These are phyloP conservation scores for Pseudorasbora parva DNA, from an alignment of 2,113 vertebrate species.

Conservation along the genomic window DNA sequence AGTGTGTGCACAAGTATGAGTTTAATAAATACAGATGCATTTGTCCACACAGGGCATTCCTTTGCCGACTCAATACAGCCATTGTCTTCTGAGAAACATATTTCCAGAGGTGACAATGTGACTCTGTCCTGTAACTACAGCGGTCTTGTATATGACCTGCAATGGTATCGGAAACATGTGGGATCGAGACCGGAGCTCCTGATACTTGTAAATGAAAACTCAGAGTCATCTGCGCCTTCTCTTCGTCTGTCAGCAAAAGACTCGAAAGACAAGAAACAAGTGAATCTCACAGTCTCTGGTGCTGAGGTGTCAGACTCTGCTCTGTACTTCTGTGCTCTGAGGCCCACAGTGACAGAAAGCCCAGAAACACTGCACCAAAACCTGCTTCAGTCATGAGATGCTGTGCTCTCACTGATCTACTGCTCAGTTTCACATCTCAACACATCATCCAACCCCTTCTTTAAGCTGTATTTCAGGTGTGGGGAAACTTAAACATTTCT, in stretches of 20 bases:
- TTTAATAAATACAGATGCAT: not conserved
- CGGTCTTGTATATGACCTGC: not conserved
- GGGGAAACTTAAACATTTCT: not conserved
- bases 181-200: constrained; percentile 2
- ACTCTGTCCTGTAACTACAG: constrained; percentile 15
- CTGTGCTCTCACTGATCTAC: not conserved
- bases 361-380: not conserved
- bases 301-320: constrained; percentile 38
- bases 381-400: not conserved
- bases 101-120: not conserved
- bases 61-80: not conserved
- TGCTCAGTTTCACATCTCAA: not conserved
- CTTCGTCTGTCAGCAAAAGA: not conserved
- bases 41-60: not conserved
- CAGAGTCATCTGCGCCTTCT: not conserved
- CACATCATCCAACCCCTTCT: not conserved
- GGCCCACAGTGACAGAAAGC: constrained; percentile 40
- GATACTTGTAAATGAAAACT: constrained; percentile 12
- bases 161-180: constrained; percentile 16
- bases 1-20: not conserved
- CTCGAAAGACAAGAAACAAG: constrained; percentile 6
- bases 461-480: not conserved
- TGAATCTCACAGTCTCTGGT: constrained; percentile 22
- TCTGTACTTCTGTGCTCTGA: constrained; percentile 46
- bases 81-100: not conserved